Conservation (phyloP, 92 coral and sea anemone genomes). For the Desmophyllum pertusum region DNA sequence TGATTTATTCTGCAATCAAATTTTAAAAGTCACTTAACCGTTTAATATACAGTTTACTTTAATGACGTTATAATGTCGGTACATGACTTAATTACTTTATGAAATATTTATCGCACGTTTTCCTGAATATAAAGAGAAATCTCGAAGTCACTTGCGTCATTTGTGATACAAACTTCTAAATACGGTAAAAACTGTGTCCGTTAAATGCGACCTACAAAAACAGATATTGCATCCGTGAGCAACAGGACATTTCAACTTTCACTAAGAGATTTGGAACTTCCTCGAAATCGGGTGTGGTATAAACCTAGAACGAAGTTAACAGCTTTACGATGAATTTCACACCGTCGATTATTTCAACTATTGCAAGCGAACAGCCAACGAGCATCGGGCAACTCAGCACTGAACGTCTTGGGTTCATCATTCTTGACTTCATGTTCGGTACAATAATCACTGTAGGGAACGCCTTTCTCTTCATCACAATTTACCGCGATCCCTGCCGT, state of each 20-base stretch:
- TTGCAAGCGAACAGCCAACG: neutral
- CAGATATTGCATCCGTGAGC: neutral
- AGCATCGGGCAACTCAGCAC: neutral
- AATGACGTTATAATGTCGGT: no score
- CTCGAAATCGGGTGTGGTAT: neutral
- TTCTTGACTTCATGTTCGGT: constrained; percentile 20
- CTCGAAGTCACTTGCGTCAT: neutral
- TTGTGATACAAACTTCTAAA: no score
- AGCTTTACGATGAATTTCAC: no score
- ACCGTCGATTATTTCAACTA: neutral
- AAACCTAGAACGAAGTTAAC: neutral
- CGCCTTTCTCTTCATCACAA: constrained; percentile 33
- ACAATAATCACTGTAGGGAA: constrained; percentile 5
- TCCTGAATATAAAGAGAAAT: neutral
- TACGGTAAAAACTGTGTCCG: no score
- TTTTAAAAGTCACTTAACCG: neutral
- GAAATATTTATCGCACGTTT: neutral
- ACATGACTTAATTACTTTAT: no score
- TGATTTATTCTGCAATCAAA: neutral
- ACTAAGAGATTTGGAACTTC: neutral
- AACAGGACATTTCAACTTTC: neutral
- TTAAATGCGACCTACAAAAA: neutral
- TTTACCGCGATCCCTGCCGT: constrained; percentile 37
- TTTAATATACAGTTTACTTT: neutral
- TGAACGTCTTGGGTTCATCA: neutral